Base-by-base conservation (phyloP, 1,140 invertebrate genomes). In the Orius laevigatus region DNA sequence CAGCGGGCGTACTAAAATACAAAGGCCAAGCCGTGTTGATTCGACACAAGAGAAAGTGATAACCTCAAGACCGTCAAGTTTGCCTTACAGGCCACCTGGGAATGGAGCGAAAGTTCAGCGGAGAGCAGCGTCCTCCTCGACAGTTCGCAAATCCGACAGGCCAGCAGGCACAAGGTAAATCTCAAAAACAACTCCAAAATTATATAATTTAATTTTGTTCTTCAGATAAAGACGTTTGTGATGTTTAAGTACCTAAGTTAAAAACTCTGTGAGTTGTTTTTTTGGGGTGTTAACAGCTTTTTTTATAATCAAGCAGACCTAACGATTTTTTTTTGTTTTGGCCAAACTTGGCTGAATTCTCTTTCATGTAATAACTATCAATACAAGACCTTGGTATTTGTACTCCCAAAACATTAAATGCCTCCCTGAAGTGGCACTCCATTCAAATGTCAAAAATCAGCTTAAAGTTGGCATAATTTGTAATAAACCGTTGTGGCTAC, bases 1-100 rank as follows among this genome's bases (percentile, higher is more conserved):
- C 25, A 0, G 31, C 33, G 25, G 33, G 5, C 16, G 35, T 5
- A 6, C 40, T 33, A 42, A 31, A 25, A n/a, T 49, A 16, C 25
- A 41, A 19, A 62, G 72, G 48, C 66, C 72, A 1, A 76, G 73
- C 48, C 65, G 77, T 39, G 67, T 75, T 42, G 77, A 81, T 62
- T 68, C 69, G 51, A 56, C 45, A 56, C 33, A 25, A 8, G 35
- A 44, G 5, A 47, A 51, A 25, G 35, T 31, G 2, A 48, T 50
- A n/a, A 49, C 54, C 1, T 44, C 43, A 2, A 44, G 60, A 12
- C 60, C 60, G 0, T 60, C 55, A 18, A 60, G 58, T 33, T 49
- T 62, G 32, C 55, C 60, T 2, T 59, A 60, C 19, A 38, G 53
- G 5, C 40, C 52, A 5, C 36, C 49, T 14, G 12, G 38, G 14